These are phyloP conservation scores for Linnaemya vulpina DNA, from an alignment of 2,888 invertebrate genomes.

Conservation along the genomic window DNA sequence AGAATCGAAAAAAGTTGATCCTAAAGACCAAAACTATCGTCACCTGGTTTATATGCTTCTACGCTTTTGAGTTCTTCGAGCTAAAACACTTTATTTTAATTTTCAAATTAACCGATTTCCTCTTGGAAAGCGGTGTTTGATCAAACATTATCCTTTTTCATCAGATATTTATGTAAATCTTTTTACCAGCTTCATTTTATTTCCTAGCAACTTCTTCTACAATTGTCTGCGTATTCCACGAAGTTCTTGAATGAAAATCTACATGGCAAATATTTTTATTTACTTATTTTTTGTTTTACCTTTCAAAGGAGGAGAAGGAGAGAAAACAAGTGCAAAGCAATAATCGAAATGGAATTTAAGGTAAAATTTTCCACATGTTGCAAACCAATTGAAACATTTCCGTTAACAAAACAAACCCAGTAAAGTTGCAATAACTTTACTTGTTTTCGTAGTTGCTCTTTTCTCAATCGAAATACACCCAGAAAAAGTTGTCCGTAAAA, in stretches of 20 bases:
- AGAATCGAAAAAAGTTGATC: too few relatives aligned
- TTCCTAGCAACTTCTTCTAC: too few relatives aligned
- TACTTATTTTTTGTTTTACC: not conserved
- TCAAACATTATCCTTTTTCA: not conserved
- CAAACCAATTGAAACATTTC: conserved; percentile 53
- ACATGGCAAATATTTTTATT: not conserved
- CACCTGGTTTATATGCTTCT: too few relatives aligned
- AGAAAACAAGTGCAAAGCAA: not conserved
- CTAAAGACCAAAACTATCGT: too few relatives aligned
- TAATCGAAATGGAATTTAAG: conserved; percentile 17
- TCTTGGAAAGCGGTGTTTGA: too few relatives aligned
- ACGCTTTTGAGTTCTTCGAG: too few relatives aligned
- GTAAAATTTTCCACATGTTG: conserved; percentile 46
- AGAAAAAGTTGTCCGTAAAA: not conserved
- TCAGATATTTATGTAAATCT: not conserved
- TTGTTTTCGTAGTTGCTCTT: conserved; percentile 13
- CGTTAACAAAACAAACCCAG: conserved; percentile 53
- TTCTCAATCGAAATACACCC: not conserved
- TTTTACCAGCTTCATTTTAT: too few relatives aligned
- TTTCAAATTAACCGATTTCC: too few relatives aligned
- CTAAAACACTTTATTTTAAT: too few relatives aligned
- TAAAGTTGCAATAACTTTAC: conserved; percentile 54
- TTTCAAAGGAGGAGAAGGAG: not conserved
- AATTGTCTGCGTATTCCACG: not conserved
- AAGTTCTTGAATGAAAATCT: not conserved